Evolutionary conservation across 2,113 vertebrate species (phyloP).

Genomic region (Emberiza fucata): DNA sequence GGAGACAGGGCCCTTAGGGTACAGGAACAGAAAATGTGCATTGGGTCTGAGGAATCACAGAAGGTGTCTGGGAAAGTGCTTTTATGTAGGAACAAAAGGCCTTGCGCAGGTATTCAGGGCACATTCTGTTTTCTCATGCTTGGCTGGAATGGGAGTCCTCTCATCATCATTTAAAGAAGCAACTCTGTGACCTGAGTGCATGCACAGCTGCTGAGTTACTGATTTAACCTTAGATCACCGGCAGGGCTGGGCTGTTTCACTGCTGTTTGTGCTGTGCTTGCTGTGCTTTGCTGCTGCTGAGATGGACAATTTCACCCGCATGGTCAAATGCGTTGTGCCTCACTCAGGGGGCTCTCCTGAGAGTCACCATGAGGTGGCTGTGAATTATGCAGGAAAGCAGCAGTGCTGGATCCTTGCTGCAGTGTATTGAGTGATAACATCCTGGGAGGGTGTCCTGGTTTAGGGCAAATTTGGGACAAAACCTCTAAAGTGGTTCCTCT

Average conservation of each 20-base stretch:
- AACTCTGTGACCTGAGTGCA: neutral
- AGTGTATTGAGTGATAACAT: rapidly evolving
- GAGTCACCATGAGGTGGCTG: neutral
- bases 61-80: neutral
- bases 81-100: neutral
- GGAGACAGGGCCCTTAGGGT: neutral
- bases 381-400: slow-evolving; percentile 20
- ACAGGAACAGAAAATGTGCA: neutral
- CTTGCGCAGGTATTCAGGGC: neutral
- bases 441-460: neutral
- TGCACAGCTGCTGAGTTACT: neutral
- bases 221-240: neutral
- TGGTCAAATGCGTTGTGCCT: neutral
- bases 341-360: neutral
- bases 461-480: neutral
- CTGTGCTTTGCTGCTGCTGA: neutral
- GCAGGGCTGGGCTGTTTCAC: neutral
- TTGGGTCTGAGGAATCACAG: neutral
- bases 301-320: neutral
- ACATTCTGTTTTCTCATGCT: neutral
- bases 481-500: neutral
- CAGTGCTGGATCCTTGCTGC: neutral
- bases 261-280: neutral
- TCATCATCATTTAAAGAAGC: neutral
- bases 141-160: neutral